Base-by-base conservation (phyloP, 2,888 invertebrate species). In the Lacanobia wlatinum region DNA sequence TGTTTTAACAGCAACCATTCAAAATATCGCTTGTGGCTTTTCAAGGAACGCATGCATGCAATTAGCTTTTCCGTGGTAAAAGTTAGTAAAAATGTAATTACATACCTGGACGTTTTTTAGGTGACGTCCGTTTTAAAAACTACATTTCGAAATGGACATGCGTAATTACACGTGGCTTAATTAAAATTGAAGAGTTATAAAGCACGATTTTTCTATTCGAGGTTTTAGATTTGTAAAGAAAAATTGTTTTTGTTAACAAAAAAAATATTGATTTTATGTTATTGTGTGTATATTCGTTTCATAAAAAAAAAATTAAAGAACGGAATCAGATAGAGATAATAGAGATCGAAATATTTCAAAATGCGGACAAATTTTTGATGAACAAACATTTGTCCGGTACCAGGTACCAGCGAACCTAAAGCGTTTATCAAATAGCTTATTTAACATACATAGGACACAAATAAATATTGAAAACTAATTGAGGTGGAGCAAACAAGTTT, bases 1-100 rank as follows among this genome's bases (percentile, higher is more conserved):
- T 89, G 88, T 91, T 90, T 90, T 86, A 84, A 80, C 85, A 82
- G 84, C 74, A 76, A 74, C 85, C 84, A 84, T 90, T 88, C 83
- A 87, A 88, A 89, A 85, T 83, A 86, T 86, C 82, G 81, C 85
- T 76, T 84, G 88, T 73, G 85, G 86, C 84, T 87, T 88, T 87
- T 86, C 73, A 60, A 87, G 78, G 73, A 78, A 84, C 71, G 79
- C 77, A 74, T 78, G 72, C 64, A 71, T 76, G 78, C 70, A 80
- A 86, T 88, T 88, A 86, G 82, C 80, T 79, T 78, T 80, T 65
- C 61, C 68, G 69, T 66, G 78, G 72, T 79, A 64, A 82, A 82
- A 74, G 67, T 76, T 79, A 74, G 67, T 66, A 69, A 70, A 80
- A 84, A 70, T 69, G 59, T 78, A 71, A 67, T 66, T 43, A 77